A percentile compares a stretch with the other conserved stretches of the same genome.
Evolutionary conservation across 2,113 vertebrate species (phyloP).

Genomic region (Hippoglossus stenolepis): DNA sequence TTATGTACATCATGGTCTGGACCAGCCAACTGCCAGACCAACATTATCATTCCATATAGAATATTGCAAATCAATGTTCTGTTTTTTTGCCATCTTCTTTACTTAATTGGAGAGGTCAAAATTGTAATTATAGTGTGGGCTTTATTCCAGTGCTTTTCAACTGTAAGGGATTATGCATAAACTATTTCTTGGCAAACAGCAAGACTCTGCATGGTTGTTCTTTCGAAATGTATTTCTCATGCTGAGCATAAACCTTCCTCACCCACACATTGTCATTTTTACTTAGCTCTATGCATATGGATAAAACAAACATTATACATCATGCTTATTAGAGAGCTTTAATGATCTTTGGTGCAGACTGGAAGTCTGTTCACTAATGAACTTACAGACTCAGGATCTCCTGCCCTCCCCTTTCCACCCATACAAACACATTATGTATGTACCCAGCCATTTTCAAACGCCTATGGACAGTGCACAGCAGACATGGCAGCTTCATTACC

Average conservation of each 20-base stretch:
- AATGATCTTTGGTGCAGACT: neutral
- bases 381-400: neutral
- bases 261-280: neutral
- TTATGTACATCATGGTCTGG: constrained; percentile 1
- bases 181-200: neutral
- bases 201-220: too few species aligned
- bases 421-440: neutral
- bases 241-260: neutral
- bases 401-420: neutral
- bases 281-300: neutral
- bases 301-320: neutral
- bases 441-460: neutral
- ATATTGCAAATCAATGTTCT: too few species aligned
- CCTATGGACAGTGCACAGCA: neutral
- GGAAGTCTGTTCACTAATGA: neutral
- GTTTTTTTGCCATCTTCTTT: too few species aligned
- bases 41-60: too few species aligned
- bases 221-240: too few species aligned
- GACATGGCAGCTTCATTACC: neutral
- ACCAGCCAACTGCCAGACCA: neutral
- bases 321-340: neutral
- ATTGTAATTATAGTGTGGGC: too few species aligned
- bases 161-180: too few species aligned
- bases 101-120: too few species aligned
- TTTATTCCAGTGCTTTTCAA: too few species aligned